Evolutionary conservation across 2,113 vertebrate genomes (phyloP).

Genomic region (Ia io): DNA sequence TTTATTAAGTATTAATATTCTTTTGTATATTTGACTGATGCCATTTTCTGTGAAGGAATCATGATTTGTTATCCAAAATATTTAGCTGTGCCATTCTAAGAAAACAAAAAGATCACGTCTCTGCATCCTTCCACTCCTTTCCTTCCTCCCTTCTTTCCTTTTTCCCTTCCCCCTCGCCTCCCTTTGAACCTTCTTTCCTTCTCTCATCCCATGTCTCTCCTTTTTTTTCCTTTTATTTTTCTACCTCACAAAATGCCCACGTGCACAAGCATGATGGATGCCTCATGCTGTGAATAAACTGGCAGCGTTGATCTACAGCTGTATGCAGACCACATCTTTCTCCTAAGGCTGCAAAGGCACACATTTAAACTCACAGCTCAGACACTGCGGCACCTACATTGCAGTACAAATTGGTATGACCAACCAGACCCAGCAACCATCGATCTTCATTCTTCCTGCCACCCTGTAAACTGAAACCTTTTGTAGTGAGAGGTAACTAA

Average conservation of each 20-base stretch:
- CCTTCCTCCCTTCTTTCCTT: background rate
- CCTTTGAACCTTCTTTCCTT: background rate
- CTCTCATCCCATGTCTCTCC: background rate
- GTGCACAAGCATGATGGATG: background rate
- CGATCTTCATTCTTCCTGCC: constrained; percentile 72
- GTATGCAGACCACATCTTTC: constrained; percentile 6
- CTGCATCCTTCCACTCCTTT: background rate
- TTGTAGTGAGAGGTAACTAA: constrained; percentile 70
- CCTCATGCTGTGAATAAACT: constrained; percentile 14
- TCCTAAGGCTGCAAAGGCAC: constrained; percentile 44
- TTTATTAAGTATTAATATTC: constrained; percentile 42
- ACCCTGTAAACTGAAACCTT: constrained; percentile 62
- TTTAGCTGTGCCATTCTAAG: background rate
- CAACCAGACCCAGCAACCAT: constrained; percentile 63
- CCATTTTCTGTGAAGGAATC: constrained; percentile 54
- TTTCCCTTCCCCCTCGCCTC: background rate
- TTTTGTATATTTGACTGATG: constrained; percentile 35
- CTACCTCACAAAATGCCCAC: background rate
- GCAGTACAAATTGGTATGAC: constrained; percentile 69
- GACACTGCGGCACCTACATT: constrained; percentile 55
- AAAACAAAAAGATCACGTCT: background rate
- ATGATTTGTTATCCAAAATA: background rate
- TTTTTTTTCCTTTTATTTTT: constrained; percentile 3
- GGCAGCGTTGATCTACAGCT: background rate
- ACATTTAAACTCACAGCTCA: constrained; percentile 59